Evolutionary conservation across 2,113 vertebrate species (phyloP), one percentile per base, ranked within the genome.

Genomic region (Vulpes ferrilata): DNA sequence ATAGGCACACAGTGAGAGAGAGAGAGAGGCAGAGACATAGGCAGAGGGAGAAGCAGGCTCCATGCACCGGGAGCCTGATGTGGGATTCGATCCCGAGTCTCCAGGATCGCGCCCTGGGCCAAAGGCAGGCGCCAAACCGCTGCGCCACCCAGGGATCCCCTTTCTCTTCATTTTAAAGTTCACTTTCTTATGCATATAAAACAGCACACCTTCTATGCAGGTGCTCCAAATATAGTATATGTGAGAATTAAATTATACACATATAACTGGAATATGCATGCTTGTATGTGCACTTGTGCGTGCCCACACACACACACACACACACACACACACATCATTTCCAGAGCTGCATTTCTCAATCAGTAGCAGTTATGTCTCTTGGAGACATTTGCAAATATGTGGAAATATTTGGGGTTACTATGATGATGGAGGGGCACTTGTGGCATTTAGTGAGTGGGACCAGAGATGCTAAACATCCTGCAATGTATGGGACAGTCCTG

Each of bases 81-180:
- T n/a, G n/a, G n/a, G n/a, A n/a, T n/a, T n/a, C n/a, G n/a, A n/a
- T n/a, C n/a, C n/a, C n/a, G n/a, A n/a, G n/a, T n/a, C n/a, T n/a
- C n/a, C n/a, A n/a, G n/a, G n/a, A n/a, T n/a, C n/a, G n/a, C n/a
- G n/a, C n/a, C n/a, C n/a, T n/a, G n/a, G n/a, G n/a, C n/a, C n/a
- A n/a, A n/a, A n/a, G n/a, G n/a, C n/a, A n/a, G n/a, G n/a, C n/a
- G n/a, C n/a, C n/a, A n/a, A n/a, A n/a, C n/a, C n/a, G n/a, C n/a
- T n/a, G n/a, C n/a, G n/a, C n/a, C n/a, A n/a, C n/a, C n/a, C n/a
- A n/a, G n/a, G n/a, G n/a, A n/a, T n/a, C n/a, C n/a, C n/a, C 27
- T 78, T 82, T 22, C 22, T 84, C 90, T 96, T 57, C 6, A 87
- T 93, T 80, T 81, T 38, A 82, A 87, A 89, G 48, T 27, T 22